These are phyloP conservation scores for Mallotus villosus DNA, from an alignment of 2,797 vertebrate species.

Conservation along the genomic window DNA sequence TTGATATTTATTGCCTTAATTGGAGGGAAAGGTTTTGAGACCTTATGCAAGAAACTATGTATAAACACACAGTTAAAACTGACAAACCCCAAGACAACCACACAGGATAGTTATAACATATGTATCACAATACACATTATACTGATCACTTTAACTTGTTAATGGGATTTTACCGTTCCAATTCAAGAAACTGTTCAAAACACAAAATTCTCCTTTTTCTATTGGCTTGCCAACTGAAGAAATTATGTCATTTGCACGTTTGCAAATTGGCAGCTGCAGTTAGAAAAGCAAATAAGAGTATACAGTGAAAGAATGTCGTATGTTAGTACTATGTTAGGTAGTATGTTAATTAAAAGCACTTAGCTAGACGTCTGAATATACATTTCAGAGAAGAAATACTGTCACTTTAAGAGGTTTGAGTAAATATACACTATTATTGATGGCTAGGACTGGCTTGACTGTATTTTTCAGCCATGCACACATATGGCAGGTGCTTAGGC, in stretches of 20 bases:
- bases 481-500: slow-evolving; percentile 62
- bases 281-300: slow-evolving; percentile 47
- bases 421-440: slow-evolving; percentile 56
- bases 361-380: slow-evolving; percentile 34
- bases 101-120: slow-evolving; percentile 25
- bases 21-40: slow-evolving; percentile 10
- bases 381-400: slow-evolving; percentile 24
- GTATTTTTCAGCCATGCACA: slow-evolving; percentile 47
- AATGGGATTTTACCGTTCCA: background rate
- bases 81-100: slow-evolving; percentile 21
- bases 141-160: background rate
- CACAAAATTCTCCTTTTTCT: slow-evolving; percentile 43
- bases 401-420: slow-evolving; percentile 39
- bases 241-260: slow-evolving; percentile 40
- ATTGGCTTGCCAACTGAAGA: slow-evolving; percentile 15
- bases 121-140: slow-evolving; percentile 33
- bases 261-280: slow-evolving; percentile 36
- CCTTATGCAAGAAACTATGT: background rate
- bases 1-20: background rate
- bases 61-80: slow-evolving; percentile 10
- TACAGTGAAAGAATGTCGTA: slow-evolving; percentile 22
- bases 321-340: slow-evolving; percentile 25
- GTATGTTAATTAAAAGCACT: slow-evolving; percentile 36
- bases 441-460: slow-evolving; percentile 31
- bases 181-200: slow-evolving; percentile 17